A percentile compares a stretch with the other conserved stretches of the same genome.
Evolutionary conservation across 2,113 vertebrate species (phyloP).

Genomic region (Gymnobelideus leadbeateri): DNA sequence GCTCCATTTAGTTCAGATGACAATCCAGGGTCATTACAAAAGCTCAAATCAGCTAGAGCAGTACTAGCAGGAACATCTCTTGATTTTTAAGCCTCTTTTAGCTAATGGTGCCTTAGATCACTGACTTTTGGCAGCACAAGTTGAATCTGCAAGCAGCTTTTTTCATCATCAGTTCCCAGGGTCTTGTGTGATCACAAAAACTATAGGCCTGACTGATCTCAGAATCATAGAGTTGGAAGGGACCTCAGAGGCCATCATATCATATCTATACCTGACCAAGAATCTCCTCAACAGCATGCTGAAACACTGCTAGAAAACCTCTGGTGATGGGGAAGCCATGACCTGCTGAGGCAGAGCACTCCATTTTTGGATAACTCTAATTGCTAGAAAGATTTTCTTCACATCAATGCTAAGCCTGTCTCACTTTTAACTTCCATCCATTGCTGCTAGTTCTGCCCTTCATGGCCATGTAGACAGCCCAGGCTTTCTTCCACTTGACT

Average conservation of each 20-base stretch:
- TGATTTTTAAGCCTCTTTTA: slow-evolving; percentile 49
- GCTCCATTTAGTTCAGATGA: slow-evolving; percentile 2
- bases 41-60: slow-evolving; percentile 15
- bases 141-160: neutral
- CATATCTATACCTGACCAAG: neutral
- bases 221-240: neutral
- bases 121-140: neutral
- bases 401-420: neutral
- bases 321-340: neutral
- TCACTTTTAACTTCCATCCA: neutral
- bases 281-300: neutral
- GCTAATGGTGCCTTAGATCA: slow-evolving; percentile 24
- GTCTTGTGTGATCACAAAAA: neutral
- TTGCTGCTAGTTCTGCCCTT: neutral
- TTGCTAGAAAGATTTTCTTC: neutral
- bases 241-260: neutral
- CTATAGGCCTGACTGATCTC: neutral
- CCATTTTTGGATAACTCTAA: neutral
- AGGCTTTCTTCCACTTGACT: neutral
- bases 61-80: neutral
- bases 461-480: neutral
- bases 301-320: neutral
- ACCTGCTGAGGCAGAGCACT: neutral
- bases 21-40: neutral
- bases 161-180: neutral